These are phyloP conservation scores for Gulo gulo DNA, from an alignment of 2,113 vertebrate species.

Conservation along the genomic window DNA sequence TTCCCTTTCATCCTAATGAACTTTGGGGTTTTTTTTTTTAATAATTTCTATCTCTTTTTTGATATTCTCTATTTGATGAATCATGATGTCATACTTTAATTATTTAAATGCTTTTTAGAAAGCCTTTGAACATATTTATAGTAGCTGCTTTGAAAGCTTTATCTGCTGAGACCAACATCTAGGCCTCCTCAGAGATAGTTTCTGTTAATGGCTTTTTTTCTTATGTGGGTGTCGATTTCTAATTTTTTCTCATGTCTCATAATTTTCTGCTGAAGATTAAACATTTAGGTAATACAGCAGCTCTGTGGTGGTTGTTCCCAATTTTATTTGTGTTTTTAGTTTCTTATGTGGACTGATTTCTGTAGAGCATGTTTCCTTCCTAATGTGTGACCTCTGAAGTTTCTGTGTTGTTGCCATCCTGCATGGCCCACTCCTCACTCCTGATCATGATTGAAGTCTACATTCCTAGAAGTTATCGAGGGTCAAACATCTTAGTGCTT, in stretches of 20 bases:
- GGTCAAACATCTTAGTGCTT: neutral
- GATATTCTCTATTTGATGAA: neutral
- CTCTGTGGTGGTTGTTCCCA: neutral
- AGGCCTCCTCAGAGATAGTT: neutral
- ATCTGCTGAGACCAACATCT: neutral
- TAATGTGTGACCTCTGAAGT: neutral
- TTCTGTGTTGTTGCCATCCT: neutral
- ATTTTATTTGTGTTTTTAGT: neutral
- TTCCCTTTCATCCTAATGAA: neutral
- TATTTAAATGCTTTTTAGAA: neutral
- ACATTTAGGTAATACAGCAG: neutral
- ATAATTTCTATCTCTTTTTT: neutral
- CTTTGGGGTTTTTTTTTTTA: neutral
- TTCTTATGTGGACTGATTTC: neutral
- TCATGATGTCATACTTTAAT: neutral
- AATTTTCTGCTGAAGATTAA: neutral
- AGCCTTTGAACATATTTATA: neutral
- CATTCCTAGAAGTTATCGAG: neutral
- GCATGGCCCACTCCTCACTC: neutral
- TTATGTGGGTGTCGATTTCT: neutral
- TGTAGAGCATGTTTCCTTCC: neutral
- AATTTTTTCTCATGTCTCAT: neutral
- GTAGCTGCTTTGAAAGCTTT: neutral
- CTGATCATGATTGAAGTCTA: neutral
- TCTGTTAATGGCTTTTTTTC: neutral